Percentiles rank a stretch among this genome's conserved stretches.
Conservation (phyloP, 1,140 invertebrate species). For the Choristoneura fumiferana region DNA sequence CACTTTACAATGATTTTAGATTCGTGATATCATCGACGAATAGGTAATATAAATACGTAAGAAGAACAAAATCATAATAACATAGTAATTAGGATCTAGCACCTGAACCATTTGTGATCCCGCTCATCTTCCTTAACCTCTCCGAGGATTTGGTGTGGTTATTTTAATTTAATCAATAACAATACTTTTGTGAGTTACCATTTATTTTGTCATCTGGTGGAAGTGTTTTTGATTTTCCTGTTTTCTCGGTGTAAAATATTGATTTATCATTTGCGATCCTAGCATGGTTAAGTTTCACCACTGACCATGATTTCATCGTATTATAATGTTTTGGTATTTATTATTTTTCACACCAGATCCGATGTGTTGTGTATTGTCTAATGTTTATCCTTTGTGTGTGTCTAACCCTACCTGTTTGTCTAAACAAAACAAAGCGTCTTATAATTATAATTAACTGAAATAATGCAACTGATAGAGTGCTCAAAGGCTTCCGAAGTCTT, state of each 20-base stretch:
- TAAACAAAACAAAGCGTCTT: conserved; percentile 67
- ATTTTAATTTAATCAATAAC: conserved; percentile 62
- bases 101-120: conserved; percentile 65
- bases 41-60: conserved; percentile 48
- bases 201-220: conserved; percentile 74
- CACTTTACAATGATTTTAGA: conserved; percentile 69
- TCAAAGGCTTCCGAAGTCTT: conserved; percentile 73
- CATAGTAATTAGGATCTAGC: conserved; percentile 67
- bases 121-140: conserved; percentile 70
- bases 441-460: conserved; percentile 48
- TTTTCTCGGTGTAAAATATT: conserved; percentile 62
- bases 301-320: conserved; percentile 45
- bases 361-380: conserved; percentile 85
- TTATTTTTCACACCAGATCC: conserved; percentile 77
- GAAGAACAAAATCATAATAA: conserved; percentile 54
- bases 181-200: conserved; percentile 59
- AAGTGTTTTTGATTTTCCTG: conserved; percentile 77
- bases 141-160: conserved; percentile 78
- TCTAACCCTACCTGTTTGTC: conserved; percentile 81
- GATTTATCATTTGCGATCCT: conserved; percentile 64
- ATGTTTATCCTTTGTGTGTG: conserved; percentile 85
- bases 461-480: conserved; percentile 53
- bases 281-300: conserved; percentile 65
- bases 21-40: conserved; percentile 64
- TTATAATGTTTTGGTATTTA: conserved; percentile 34